Evolutionary conservation across 2,888 invertebrate species (phyloP), one percentile per base, ranked within the genome.

Genomic region (Crossocerus cetratus): DNA sequence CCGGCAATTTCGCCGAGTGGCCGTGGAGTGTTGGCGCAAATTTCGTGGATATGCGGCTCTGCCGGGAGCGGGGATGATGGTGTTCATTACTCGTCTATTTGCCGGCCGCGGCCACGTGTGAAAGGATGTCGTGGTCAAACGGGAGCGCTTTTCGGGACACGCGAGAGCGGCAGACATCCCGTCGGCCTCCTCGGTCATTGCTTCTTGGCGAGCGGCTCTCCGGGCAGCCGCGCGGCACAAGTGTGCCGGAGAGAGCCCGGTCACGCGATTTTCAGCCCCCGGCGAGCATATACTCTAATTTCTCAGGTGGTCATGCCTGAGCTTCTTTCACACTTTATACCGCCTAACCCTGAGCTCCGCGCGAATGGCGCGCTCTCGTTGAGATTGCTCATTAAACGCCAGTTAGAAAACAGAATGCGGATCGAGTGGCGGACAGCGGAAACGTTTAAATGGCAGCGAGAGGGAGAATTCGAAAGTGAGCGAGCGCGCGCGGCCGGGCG

Each of bases 91-190:
- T 80, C 73, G 74, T 71, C 78, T 83, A 81, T 83, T 83, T 83
- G 78, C 79, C 83, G 78, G 78, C 83, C 32, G 32, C 32, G 32
- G 32, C 80, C 74, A 82, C 76, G 81, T 83, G 80, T 81, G 83
- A 83, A 82, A 83, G 83, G 82, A 82, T 83, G 77, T 81, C 81
- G 81, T 81, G 83, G 81, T 83, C 77, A 83, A 81, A 83, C 77
- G 77, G 78, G 65, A 82, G 76, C 72, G 70, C 77, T 32, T 83
- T 69, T 77, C 82, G 77, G 73, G 76, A 83, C 83, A 83, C 83
- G 83, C 83, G 80, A 83, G 49, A 14, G 49, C 32, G 11, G 32
- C 32, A 32, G 32, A 62, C 71, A 69, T 80, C 80, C 74, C 76
- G 57, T 13, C 67, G 59, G 61, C 43, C 68, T 32, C 32, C 11